Evolutionary conservation across 2,797 vertebrate species (phyloP).

Genomic region (Acropternis orthonyx): DNA sequence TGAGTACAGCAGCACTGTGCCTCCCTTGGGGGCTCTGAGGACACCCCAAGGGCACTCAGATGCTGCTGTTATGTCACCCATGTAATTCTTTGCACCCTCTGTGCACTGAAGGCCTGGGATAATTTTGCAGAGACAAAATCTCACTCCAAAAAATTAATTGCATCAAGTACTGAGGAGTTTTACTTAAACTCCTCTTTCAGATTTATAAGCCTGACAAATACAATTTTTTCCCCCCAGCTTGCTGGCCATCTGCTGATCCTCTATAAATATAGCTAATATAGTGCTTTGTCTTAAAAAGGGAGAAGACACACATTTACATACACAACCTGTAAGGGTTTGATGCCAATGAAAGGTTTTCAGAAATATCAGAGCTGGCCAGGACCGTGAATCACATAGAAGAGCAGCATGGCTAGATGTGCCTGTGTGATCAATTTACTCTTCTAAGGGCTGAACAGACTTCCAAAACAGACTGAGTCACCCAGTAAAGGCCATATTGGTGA

Average conservation of each 20-base stretch:
- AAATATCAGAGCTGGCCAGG: neutral
- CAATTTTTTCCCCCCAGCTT: neutral
- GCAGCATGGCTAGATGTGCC: neutral
- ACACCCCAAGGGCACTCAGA: neutral
- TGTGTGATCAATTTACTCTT: neutral
- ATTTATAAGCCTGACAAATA: conserved; percentile 42
- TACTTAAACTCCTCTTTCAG: neutral
- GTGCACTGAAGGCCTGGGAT: neutral
- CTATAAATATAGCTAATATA: conserved; percentile 36
- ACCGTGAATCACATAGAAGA: neutral
- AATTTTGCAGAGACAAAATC: neutral
- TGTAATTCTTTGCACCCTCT: neutral
- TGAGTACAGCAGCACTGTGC: neutral
- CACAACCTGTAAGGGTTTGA: neutral
- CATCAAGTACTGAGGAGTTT: neutral
- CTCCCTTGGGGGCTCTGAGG: neutral
- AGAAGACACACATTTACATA: neutral
- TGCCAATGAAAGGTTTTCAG: neutral
- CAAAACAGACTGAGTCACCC: neutral
- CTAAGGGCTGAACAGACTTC: neutral
- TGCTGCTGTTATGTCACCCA: neutral
- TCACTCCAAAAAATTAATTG: neutral
- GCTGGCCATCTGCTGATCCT: conserved; percentile 55
- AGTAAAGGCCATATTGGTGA: neutral
- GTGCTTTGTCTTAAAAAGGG: conserved; percentile 24